Evolutionary conservation across 2,797 vertebrate genomes (phyloP).

Genomic region (Myotis vivesi): DNA sequence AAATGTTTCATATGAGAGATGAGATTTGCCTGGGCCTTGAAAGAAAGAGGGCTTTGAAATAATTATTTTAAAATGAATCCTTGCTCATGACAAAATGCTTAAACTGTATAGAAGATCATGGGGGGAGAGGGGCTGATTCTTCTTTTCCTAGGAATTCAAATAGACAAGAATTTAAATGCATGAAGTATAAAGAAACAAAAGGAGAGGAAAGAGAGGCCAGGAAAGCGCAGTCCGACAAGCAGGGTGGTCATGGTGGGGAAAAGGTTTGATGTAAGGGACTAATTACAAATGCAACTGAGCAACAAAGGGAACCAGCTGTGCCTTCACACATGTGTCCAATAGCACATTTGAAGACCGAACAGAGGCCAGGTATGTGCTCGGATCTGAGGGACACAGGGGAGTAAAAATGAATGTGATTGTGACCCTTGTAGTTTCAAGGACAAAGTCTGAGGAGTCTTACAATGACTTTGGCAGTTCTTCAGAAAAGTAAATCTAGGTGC

Average conservation of each 20-base stretch:
- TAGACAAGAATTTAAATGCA: not conserved
- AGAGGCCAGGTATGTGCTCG: too few species aligned
- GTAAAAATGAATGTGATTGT: not conserved
- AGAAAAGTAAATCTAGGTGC: not conserved
- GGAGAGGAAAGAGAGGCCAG: not conserved
- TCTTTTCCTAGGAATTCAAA: not conserved
- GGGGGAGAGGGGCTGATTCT: not conserved
- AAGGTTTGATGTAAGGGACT: not conserved
- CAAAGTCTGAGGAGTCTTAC: not conserved
- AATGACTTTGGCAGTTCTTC: not conserved
- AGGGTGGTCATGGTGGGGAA: not conserved
- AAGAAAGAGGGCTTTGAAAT: not conserved
- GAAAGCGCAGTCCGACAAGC: not conserved
- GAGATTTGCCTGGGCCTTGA: not conserved
- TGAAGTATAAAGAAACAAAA: not conserved
- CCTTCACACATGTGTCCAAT: not conserved
- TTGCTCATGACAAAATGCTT: not conserved
- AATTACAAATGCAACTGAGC: not conserved
- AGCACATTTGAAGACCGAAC: not conserved
- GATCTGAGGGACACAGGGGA: not conserved
- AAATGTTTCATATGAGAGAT: not conserved
- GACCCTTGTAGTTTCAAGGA: not conserved
- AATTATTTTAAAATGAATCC: not conserved
- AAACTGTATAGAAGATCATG: not conserved
- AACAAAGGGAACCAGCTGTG: not conserved